phyloP scores from a whole-genome alignment of 2,888 invertebrate species.

The Sisyra nigra region DNA sequence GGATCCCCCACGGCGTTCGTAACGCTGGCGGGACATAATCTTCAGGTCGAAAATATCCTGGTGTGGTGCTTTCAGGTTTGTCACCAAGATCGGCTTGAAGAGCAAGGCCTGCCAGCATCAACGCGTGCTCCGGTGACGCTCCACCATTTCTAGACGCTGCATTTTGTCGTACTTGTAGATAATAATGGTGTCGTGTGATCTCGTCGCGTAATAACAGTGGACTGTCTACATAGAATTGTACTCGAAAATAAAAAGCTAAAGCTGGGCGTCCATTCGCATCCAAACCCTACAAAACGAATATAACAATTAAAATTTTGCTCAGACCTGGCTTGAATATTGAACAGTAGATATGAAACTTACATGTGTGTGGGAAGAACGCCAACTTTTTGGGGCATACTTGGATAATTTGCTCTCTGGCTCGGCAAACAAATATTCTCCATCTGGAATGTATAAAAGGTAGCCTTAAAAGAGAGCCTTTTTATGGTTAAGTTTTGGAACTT shows the following conservation, averaged over 20 bases:
- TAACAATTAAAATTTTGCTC: not conserved
- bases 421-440: slow-evolving; percentile 91
- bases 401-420: slow-evolving; percentile 89
- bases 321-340: not conserved
- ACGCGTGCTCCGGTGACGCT: slow-evolving; percentile 36
- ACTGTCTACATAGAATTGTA: slow-evolving; percentile 89
- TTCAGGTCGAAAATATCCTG: slow-evolving; percentile 60
- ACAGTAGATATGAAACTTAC: slow-evolving; percentile 37
- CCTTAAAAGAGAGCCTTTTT: not conserved
- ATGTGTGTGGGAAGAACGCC: slow-evolving; percentile 87
- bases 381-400: slow-evolving; percentile 92
- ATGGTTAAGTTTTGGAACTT: slow-evolving; percentile 22
- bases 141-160: slow-evolving; percentile 46
- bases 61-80: slow-evolving; percentile 33
- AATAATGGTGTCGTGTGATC: slow-evolving; percentile 84
- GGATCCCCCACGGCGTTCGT: slow-evolving; percentile 34
- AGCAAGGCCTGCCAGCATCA: slow-evolving; percentile 75
- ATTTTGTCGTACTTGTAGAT: slow-evolving; percentile 86
- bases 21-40: slow-evolving; percentile 66
- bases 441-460: slow-evolving; percentile 42
- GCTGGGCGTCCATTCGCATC: slow-evolving; percentile 83
- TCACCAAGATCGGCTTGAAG: slow-evolving; percentile 88
- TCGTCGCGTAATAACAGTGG: slow-evolving; percentile 82
- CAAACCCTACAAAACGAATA: slow-evolving; percentile 48
- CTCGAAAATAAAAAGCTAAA: slow-evolving; percentile 75